Conservation (phyloP, 2,888 invertebrate genomes). For the Drosophila putrida region DNA sequence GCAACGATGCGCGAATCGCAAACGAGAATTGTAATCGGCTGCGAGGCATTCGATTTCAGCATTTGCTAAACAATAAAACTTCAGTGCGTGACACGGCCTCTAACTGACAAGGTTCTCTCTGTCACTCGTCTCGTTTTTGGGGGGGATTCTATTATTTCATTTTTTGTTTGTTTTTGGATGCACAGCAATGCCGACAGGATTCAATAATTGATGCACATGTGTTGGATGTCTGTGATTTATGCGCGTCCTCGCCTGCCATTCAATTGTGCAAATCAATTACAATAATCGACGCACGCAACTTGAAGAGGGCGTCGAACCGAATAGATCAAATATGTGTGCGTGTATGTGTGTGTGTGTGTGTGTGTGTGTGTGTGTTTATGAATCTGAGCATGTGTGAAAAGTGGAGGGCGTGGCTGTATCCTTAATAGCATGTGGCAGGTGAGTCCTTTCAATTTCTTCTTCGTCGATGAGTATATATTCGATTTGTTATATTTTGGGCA, state of each 20-base stretch:
- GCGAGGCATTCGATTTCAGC: constrained; percentile 57
- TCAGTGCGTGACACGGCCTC: constrained; percentile 54
- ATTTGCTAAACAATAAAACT: constrained; percentile 65
- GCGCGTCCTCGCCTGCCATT: constrained; percentile 73
- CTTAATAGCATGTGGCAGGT: constrained; percentile 18
- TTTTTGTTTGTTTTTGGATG: constrained; percentile 22
- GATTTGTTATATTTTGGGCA: constrained; percentile 9
- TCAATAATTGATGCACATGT: constrained; percentile 72
- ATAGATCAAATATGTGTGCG: constrained; percentile 36
- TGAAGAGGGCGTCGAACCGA: constrained; percentile 59
- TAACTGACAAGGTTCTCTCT: background rate
- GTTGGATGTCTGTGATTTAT: constrained; percentile 64
- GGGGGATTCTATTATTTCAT: constrained; percentile 26
- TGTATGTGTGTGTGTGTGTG: background rate
- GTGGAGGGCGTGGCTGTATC: constrained; percentile 1
- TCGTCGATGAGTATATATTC: background rate
- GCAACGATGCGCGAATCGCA: constrained; percentile 75
- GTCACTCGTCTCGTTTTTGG: constrained; percentile 6
- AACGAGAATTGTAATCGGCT: constrained; percentile 68
- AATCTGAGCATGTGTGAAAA: constrained; percentile 14
- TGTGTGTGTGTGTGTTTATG: background rate
- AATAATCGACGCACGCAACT: constrained; percentile 73
- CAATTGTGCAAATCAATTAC: constrained; percentile 80
- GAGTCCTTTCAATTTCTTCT: background rate
- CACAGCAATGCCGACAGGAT: constrained; percentile 41